Conservation (phyloP, 2,113 vertebrate genomes). For the Ctenodactylus gundi region DNA sequence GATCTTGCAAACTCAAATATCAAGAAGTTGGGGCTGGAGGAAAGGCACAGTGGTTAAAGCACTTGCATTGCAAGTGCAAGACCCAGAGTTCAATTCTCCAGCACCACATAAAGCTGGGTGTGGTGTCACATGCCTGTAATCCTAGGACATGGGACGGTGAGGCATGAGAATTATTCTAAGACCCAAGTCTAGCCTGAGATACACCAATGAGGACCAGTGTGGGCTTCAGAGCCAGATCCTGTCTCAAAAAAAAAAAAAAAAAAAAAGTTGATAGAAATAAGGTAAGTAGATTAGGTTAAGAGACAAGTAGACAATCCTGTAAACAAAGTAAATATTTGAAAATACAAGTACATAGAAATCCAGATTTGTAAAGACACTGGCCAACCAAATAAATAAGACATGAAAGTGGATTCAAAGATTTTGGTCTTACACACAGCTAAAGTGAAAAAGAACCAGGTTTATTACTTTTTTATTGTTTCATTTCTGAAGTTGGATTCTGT, state of each 20-base stretch:
- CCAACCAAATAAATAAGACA: background rate
- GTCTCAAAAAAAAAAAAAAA: too few relatives aligned
- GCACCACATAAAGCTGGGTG: too few relatives aligned
- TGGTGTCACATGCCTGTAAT: too few relatives aligned
- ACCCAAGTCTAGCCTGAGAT: too few relatives aligned
- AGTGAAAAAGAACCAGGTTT: background rate
- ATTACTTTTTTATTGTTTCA: background rate
- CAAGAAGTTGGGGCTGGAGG: too few relatives aligned
- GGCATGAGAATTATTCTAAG: too few relatives aligned
- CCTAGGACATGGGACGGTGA: too few relatives aligned
- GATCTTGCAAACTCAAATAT: background rate
- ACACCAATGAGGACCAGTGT: too few relatives aligned
- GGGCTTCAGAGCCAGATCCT: too few relatives aligned
- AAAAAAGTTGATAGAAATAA: background rate
- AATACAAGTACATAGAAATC: background rate
- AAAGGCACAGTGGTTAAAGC: too few relatives aligned
- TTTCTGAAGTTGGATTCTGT: background rate
- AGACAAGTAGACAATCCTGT: background rate
- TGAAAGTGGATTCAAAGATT: constrained; percentile 14
- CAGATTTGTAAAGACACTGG: background rate
- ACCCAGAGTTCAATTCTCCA: too few relatives aligned
- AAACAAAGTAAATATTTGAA: constrained; percentile 11
- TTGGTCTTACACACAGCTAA: background rate
- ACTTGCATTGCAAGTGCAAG: too few relatives aligned
- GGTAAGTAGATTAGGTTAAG: background rate